Percentiles rank a stretch among this genome's conserved stretches.
Evolutionary conservation across 2,113 vertebrate genomes (phyloP).

Genomic region (Psophia crepitans): DNA sequence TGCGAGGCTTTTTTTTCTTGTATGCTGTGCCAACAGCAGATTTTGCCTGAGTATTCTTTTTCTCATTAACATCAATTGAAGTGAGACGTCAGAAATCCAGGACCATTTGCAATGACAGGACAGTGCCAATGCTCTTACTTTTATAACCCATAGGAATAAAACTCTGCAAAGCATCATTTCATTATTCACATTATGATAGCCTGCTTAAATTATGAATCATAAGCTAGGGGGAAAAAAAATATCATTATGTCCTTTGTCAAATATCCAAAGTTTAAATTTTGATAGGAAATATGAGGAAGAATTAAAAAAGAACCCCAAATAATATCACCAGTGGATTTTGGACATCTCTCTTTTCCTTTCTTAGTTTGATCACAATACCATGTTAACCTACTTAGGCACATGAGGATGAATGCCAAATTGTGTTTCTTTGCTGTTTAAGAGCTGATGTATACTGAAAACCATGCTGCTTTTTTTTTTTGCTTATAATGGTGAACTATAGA

Average conservation of each 20-base stretch:
- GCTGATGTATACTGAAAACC: neutral
- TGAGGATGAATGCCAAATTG: neutral
- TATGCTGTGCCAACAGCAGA: constrained; percentile 54
- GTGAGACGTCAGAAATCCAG: constrained; percentile 62
- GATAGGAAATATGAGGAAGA: neutral
- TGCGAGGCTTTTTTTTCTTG: constrained; percentile 46
- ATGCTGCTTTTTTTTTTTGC: neutral
- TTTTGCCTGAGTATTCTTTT: constrained; percentile 49
- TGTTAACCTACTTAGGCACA: neutral
- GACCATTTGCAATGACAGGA: constrained; percentile 61
- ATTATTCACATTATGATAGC: constrained; percentile 55
- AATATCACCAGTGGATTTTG: neutral
- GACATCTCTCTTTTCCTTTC: neutral
- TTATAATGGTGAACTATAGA: neutral
- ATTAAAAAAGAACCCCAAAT: neutral
- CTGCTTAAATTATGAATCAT: constrained; percentile 36
- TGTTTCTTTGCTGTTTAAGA: neutral
- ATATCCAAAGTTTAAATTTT: neutral
- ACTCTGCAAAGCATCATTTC: constrained; percentile 41
- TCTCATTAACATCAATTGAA: constrained; percentile 62
- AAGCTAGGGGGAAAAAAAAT: neutral
- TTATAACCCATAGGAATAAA: constrained; percentile 58
- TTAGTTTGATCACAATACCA: neutral
- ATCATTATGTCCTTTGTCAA: neutral
- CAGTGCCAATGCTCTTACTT: constrained; percentile 50